These are phyloP conservation scores for Damaliscus lunatus DNA, from an alignment of 2,113 vertebrate species.

Conservation along the genomic window DNA sequence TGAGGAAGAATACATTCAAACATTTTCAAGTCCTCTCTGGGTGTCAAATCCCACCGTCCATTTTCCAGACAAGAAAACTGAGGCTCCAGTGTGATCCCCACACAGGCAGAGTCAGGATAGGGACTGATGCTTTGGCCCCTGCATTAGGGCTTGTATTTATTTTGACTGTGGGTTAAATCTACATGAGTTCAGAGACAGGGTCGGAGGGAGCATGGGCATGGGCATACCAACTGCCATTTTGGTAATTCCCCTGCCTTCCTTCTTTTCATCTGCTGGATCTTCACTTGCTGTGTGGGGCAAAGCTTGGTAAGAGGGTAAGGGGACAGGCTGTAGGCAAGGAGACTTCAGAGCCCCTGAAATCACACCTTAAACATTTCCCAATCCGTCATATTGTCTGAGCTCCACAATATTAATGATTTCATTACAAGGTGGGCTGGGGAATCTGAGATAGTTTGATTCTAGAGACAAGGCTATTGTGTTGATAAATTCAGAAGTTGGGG, in stretches of 20 bases:
- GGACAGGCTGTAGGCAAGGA: neutral
- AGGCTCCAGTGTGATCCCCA: neutral
- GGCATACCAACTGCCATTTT: neutral
- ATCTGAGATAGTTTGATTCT: neutral
- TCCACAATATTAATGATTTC: neutral
- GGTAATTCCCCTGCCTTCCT: neutral
- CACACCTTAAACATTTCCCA: neutral
- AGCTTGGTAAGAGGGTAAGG: neutral
- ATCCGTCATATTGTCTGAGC: neutral
- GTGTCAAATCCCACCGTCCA: neutral
- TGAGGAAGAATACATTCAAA: neutral
- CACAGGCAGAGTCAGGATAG: neutral
- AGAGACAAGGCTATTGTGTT: neutral
- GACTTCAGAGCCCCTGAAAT: neutral
- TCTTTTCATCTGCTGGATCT: neutral
- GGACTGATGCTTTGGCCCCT: no score
- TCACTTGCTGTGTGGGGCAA: neutral
- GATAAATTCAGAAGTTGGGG: neutral
- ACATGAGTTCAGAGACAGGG: neutral
- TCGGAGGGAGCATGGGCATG: accelerated
- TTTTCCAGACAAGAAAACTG: neutral
- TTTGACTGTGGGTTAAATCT: neutral
- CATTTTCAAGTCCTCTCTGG: neutral
- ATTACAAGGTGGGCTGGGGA: neutral
- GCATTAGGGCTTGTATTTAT: neutral